phyloP scores from a whole-genome alignment of 2,888 invertebrate species.

The Orthosia gracilis region DNA sequence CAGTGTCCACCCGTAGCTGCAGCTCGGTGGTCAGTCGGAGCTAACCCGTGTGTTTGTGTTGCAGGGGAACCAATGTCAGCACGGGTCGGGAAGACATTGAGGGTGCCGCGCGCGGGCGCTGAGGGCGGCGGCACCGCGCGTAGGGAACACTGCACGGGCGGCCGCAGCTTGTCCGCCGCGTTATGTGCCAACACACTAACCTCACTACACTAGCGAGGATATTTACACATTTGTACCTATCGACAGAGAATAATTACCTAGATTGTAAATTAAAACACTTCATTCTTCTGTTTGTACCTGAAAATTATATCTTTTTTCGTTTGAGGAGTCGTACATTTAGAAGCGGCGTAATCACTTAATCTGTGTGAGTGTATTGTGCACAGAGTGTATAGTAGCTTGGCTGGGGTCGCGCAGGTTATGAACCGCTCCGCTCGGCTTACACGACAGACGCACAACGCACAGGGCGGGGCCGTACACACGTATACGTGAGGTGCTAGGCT shows the following conservation, averaged over 20 bases:
- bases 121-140: constrained; percentile 72
- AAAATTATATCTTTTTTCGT: constrained; percentile 62
- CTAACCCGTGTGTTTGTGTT: constrained; percentile 55
- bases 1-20: background rate
- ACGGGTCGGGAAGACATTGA: constrained; percentile 89
- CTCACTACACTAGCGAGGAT: constrained; percentile 65
- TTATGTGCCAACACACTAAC: constrained; percentile 68
- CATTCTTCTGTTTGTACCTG: constrained; percentile 70
- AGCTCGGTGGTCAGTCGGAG: background rate
- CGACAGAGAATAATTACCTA: constrained; percentile 66
- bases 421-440: constrained; percentile 53
- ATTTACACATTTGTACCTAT: constrained; percentile 69
- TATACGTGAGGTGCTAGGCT: constrained; percentile 74
- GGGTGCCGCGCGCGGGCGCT: constrained; percentile 69
- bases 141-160: constrained; percentile 70
- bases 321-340: constrained; percentile 60
- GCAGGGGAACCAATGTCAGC: constrained; percentile 89
- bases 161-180: constrained; percentile 61
- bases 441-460: constrained; percentile 56
- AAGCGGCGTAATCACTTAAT: constrained; percentile 68
- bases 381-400: constrained; percentile 57
- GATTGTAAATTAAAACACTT: constrained; percentile 65
- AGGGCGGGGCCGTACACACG: constrained; percentile 48
- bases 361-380: constrained; percentile 60
- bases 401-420: constrained; percentile 48